These are phyloP conservation scores for Macrophya annulata DNA, from an alignment of 2,888 invertebrate species.

Conservation along the genomic window DNA sequence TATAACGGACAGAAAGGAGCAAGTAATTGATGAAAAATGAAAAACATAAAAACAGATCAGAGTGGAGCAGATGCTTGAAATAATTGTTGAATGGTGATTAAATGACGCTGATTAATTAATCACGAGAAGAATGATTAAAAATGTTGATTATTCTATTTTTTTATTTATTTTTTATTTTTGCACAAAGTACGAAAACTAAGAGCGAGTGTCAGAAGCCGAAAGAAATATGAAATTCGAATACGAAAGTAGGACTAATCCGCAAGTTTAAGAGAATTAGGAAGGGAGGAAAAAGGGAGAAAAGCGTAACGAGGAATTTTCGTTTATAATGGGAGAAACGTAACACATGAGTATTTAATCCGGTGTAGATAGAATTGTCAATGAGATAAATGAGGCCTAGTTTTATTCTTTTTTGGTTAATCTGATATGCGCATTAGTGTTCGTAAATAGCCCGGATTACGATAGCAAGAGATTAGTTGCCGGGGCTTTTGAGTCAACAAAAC, in stretches of 20 bases:
- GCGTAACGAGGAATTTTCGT: neutral
- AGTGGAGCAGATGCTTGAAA: neutral
- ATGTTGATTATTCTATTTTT: too few relatives aligned
- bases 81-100: constrained; percentile 1
- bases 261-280: neutral
- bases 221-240: neutral
- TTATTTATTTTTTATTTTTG: too few relatives aligned
- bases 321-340: neutral
- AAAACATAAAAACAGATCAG: neutral
- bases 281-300: neutral
- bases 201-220: neutral
- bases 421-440: neutral
- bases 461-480: neutral
- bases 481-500: constrained; percentile 6
- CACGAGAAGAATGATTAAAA: too few relatives aligned
- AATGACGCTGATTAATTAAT: neutral
- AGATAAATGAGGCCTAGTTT: neutral
- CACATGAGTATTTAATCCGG: neutral
- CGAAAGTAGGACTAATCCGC: neutral
- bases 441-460: constrained; percentile 22
- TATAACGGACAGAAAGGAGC: neutral
- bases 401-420: neutral
- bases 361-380: neutral
- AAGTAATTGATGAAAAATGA: neutral
- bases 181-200: neutral